A percentile compares a stretch with the other conserved stretches of the same genome.
These are phyloP conservation scores for Rhagium mordax DNA, from an alignment of 2,888 invertebrate species.

Conservation along the genomic window DNA sequence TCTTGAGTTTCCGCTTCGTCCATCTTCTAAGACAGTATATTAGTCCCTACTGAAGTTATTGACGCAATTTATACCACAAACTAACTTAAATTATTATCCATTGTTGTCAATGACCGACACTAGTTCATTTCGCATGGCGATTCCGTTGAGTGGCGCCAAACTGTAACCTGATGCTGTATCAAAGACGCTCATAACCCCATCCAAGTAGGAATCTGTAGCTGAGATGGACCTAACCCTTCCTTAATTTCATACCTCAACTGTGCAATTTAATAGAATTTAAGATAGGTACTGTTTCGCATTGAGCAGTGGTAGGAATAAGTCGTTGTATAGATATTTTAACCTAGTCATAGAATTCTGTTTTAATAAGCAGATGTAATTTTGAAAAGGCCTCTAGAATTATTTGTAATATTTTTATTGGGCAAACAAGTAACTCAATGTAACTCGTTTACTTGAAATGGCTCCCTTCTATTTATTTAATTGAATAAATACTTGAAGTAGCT, in stretches of 20 bases:
- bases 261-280: slow-evolving; percentile 21
- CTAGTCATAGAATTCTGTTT: slow-evolving; percentile 47
- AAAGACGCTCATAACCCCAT: slow-evolving; percentile 8
- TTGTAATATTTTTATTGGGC: background rate
- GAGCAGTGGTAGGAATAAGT: slow-evolving; percentile 13
- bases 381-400: slow-evolving; percentile 17
- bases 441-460: background rate
- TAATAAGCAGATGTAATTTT: slow-evolving; percentile 38
- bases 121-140: slow-evolving; percentile 5
- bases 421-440: background rate
- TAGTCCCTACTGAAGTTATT: background rate
- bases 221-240: background rate
- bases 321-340: slow-evolving; percentile 34
- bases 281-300: slow-evolving; percentile 1
- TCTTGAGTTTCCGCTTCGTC: background rate
- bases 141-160: slow-evolving; percentile 13
- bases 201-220: background rate
- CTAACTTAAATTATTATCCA: background rate
- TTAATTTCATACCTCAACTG: slow-evolving; percentile 24
- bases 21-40: background rate
- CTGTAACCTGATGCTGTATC: background rate
- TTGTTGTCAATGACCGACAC: slow-evolving; percentile 2
- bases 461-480: background rate
- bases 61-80: background rate
- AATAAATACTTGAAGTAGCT: background rate